A percentile compares a stretch with the other conserved stretches of the same genome.
Conservation (phyloP, 2,888 invertebrate species). For the Caenorhabditis japonica region DNA sequence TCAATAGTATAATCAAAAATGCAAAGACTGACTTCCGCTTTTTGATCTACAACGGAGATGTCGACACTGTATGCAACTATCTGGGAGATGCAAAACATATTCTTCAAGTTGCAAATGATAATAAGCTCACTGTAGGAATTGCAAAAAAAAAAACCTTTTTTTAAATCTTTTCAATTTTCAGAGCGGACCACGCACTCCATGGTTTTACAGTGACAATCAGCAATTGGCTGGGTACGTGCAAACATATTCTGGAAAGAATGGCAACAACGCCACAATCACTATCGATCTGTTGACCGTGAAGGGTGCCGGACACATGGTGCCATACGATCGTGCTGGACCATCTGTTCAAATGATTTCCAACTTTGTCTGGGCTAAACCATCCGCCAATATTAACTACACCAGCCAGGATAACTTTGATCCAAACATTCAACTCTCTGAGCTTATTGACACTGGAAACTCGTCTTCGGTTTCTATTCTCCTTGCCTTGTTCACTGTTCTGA, state of each 20-base stretch:
- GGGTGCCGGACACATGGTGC: slow-evolving; percentile 65
- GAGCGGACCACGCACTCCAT: slow-evolving; percentile 45
- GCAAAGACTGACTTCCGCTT: slow-evolving; percentile 66
- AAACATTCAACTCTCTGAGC: slow-evolving; percentile 38
- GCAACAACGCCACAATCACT: slow-evolving; percentile 45
- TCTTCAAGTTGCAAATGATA: slow-evolving; percentile 60
- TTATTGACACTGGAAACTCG: slow-evolving; percentile 14
- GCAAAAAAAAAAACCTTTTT: no score
- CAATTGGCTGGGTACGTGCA: slow-evolving; percentile 70
- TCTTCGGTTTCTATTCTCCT: slow-evolving; percentile 3
- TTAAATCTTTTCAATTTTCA: slow-evolving; percentile 35
- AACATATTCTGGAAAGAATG: slow-evolving; percentile 54
- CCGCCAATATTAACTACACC: slow-evolving; percentile 35
- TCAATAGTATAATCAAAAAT: slow-evolving; percentile 51
- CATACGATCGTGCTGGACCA: slow-evolving; percentile 58
- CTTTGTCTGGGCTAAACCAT: slow-evolving; percentile 38
- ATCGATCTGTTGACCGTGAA: slow-evolving; percentile 72
- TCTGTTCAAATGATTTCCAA: slow-evolving; percentile 57
- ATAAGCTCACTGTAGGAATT: slow-evolving; percentile 32
- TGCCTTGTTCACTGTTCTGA: slow-evolving; percentile 12
- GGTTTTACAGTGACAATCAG: slow-evolving; percentile 62
- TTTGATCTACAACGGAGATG: slow-evolving; percentile 71
- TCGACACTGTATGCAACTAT: slow-evolving; percentile 73
- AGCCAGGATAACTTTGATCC: slow-evolving; percentile 39
- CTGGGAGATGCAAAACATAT: slow-evolving; percentile 72